Evolutionary conservation across 2,888 invertebrate genomes (phyloP), one percentile per base, ranked within the genome.

Genomic region (Polymixis flavicincta): DNA sequence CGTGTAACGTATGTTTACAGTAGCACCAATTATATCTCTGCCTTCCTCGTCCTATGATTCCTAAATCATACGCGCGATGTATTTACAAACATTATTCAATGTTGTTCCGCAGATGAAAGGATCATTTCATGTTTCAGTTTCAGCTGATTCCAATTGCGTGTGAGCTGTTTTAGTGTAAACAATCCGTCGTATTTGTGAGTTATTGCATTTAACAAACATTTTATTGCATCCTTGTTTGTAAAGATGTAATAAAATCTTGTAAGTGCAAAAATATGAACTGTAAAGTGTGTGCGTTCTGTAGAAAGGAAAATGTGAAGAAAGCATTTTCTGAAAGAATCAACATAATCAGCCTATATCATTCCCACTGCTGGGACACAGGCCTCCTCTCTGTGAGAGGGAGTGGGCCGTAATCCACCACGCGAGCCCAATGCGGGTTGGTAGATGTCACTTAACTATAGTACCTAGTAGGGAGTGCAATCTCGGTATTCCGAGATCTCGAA

Each of bases 11-110:
- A 42, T 55, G 25, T 32, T 72, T 63, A 76, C 48, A 61, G 13
- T 1, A 50, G 17, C 32, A 28, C 59, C 45, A 80, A 54, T 73
- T 54, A 79, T 55, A 55, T 37, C 42, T 75, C 54, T 76, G 60
- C 37, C 22, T 67, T 9, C 45, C 59, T 45, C 55, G 55, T 69
- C n/a, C n/a, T 32, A 76, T 52, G 48, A n/a, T n/a, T n/a, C n/a
- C n/a, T n/a, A n/a, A 52, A 54, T 42, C 42, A 79, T 37, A 63
- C 14, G 52, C 63, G 37, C 8, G 42, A 57, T 78, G 28, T 78
- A 69, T 80, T 83, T 78, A 80, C 79, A 80, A 80, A 80, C 72
- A 83, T 83, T 83, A 72, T 54, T 60, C 11, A 6, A 78, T 72
- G 50, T 67, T 68, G 55, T 60, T 80, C 60, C 68, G 45, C 64